Percentiles rank a stretch among this genome's conserved stretches.
phyloP scores from a whole-genome alignment of 2,888 invertebrate genomes.

The Heteromurus nitidus region DNA sequence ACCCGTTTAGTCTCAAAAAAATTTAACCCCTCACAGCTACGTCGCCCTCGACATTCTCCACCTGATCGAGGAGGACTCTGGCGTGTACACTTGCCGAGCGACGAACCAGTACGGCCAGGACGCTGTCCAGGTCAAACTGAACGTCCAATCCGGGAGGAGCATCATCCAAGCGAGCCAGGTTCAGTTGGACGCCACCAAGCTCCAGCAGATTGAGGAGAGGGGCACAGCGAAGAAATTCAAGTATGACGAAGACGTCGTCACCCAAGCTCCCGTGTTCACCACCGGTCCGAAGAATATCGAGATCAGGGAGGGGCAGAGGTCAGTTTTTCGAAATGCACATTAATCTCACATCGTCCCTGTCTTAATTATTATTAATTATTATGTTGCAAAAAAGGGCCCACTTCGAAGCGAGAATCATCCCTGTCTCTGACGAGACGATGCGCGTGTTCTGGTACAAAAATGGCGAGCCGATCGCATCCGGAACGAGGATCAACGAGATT shows the following conservation, averaged over 20 bases:
- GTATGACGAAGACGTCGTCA: conserved; percentile 85
- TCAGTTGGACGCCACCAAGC: conserved; percentile 88
- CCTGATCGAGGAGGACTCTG: conserved; percentile 91
- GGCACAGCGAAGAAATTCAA: conserved; percentile 73
- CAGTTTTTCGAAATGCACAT: no score
- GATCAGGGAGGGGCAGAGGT: conserved; percentile 93
- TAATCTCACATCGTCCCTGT: no score
- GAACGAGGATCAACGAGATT: conserved; percentile 95
- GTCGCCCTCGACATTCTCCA: conserved; percentile 98
- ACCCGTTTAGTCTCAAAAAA: no score
- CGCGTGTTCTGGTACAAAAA: conserved; percentile 98
- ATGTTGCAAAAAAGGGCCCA: no score
- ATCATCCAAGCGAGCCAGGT: conserved; percentile 88
- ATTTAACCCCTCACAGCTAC: no score
- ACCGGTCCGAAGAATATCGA: conserved; percentile 91
- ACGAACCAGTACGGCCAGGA: conserved; percentile 92
- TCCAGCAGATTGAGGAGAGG: conserved; percentile 91
- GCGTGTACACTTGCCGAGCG: conserved; percentile 78
- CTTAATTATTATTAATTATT: no score
- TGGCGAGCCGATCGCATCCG: conserved; percentile 82
- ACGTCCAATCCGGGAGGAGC: conserved; percentile 67
- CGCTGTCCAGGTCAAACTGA: conserved; percentile 80
- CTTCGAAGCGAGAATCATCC: conserved; percentile 94
- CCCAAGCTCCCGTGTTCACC: conserved; percentile 94
- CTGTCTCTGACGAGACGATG: conserved; percentile 94